Evolutionary conservation across 2,797 vertebrate genomes (phyloP).

Genomic region (Acanthiza pusilla): DNA sequence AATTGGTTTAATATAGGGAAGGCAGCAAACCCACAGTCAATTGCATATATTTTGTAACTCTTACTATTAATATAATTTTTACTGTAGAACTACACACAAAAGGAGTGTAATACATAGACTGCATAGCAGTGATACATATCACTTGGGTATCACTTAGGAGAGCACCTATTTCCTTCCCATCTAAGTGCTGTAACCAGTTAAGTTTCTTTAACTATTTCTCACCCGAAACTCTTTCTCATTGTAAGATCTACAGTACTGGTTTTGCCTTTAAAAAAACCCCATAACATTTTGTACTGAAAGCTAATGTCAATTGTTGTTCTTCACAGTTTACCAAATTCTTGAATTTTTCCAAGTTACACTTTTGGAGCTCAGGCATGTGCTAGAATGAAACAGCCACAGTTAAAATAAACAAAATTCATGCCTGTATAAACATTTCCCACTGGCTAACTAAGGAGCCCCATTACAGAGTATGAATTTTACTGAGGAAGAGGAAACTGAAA

Average conservation of each 20-base stretch:
- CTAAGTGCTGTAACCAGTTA: not conserved
- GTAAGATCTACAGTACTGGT: not conserved
- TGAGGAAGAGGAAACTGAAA: not conserved
- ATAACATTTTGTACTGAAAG: not conserved
- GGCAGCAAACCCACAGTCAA: not conserved
- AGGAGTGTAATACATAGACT: not conserved
- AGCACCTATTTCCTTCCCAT: not conserved
- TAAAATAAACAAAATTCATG: not conserved
- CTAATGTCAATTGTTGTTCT: not conserved
- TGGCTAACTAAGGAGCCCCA: not conserved
- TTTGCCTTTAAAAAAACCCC: not conserved
- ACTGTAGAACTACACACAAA: not conserved
- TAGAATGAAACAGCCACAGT: not conserved
- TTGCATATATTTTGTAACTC: not conserved
- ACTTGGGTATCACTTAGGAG: not conserved
- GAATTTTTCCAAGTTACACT: not conserved
- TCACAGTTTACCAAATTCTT: not conserved
- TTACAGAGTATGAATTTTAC: not conserved
- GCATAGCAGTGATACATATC: not conserved
- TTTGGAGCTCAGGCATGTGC: not conserved
- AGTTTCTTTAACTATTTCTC: not conserved
- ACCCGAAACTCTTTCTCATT: not conserved
- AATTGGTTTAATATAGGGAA: conserved; percentile 10
- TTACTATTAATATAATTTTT: not conserved
- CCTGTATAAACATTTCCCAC: not conserved